phyloP scores from a whole-genome alignment of 2,888 invertebrate genomes.

The Clistopyga incitator region DNA sequence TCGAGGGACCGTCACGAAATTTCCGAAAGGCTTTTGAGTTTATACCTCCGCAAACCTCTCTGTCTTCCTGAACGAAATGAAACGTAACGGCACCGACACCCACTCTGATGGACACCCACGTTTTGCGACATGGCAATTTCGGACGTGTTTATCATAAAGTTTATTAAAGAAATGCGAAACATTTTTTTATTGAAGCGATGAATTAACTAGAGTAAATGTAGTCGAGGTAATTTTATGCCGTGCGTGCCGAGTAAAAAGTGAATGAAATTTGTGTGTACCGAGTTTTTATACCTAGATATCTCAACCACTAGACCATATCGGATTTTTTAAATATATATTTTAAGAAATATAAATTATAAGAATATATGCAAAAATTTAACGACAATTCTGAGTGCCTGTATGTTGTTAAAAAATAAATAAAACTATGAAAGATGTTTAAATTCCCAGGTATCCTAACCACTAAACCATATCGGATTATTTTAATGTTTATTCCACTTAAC shows the following conservation, averaged over 20 bases:
- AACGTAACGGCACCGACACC: slow-evolving; percentile 32
- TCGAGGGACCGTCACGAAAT: slow-evolving; percentile 9
- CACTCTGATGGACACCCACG: slow-evolving; percentile 43
- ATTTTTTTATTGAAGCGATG: background rate
- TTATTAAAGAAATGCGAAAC: background rate
- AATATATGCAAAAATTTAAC: background rate
- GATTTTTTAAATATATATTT: background rate
- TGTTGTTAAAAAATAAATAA: background rate
- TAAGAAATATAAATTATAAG: background rate
- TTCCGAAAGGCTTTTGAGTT: slow-evolving; percentile 15
- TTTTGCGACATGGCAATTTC: slow-evolving; percentile 1
- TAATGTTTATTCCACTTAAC: background rate
- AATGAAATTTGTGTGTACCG: too few species aligned
- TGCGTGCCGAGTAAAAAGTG: too few species aligned
- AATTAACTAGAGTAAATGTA: too few species aligned
- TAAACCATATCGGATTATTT: background rate
- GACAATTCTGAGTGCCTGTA: too few species aligned
- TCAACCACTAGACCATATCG: too few species aligned
- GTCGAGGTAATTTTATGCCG: too few species aligned
- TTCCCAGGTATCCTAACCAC: background rate
- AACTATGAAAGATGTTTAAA: background rate
- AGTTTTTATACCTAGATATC: background rate
- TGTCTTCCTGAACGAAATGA: background rate
- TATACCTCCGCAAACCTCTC: background rate
- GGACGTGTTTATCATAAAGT: background rate